Percentiles rank a stretch among this genome's conserved stretches.
phyloP scores from a whole-genome alignment of 2,797 vertebrate species.

The Nyctalus aviator region DNA sequence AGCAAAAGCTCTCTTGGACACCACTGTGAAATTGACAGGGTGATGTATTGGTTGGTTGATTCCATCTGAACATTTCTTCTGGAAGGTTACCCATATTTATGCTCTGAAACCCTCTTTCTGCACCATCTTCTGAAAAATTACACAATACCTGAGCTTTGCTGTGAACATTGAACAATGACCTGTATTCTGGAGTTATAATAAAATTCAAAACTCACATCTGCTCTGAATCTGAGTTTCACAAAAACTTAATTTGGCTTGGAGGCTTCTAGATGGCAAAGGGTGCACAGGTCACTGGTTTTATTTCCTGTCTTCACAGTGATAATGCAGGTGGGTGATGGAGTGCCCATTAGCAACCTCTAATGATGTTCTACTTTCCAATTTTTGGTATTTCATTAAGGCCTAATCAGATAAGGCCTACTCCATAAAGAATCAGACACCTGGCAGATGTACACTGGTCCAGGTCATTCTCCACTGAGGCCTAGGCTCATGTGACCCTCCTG shows the following conservation, averaged over 20 bases:
- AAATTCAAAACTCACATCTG: not conserved
- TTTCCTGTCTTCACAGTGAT: not conserved
- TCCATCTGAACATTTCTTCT: not conserved
- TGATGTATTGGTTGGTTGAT: not conserved
- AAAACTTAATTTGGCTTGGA: not conserved
- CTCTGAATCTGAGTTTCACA: conserved; percentile 9
- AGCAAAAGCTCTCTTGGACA: not conserved
- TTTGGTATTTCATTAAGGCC: not conserved
- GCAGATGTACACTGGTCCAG: not conserved
- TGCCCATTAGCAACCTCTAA: not conserved
- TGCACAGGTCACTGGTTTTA: not conserved
- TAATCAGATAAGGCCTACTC: not conserved
- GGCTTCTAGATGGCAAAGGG: not conserved
- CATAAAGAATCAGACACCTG: not conserved
- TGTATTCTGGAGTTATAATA: not conserved
- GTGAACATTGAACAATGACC: not conserved
- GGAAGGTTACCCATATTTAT: not conserved
- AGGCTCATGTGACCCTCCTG: not conserved
- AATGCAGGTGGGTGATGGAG: not conserved
- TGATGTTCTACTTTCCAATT: not conserved
- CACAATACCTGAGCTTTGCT: not conserved
- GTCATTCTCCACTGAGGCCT: not conserved
- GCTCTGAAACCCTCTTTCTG: conserved; percentile 17
- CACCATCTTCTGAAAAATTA: not conserved
- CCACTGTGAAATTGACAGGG: not conserved